Percentiles rank a stretch among this genome's conserved stretches.
Evolutionary conservation across 2,113 vertebrate genomes (phyloP).

Genomic region (Caranx melampygus): DNA sequence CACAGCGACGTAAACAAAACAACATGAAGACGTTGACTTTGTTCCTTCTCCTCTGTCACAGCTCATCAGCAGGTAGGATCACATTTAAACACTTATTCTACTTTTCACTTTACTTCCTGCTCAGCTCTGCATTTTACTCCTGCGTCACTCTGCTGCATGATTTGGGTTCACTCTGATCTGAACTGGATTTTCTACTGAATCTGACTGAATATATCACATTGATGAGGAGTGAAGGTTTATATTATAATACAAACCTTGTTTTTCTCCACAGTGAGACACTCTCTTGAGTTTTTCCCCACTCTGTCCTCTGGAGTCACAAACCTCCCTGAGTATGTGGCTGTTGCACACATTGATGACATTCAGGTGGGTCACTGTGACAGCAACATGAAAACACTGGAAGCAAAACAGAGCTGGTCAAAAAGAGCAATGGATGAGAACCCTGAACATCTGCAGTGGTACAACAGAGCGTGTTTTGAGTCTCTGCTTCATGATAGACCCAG

Average conservation of each 20-base stretch:
- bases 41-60: too few relatives aligned
- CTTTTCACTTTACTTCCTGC: too few relatives aligned
- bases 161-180: too few relatives aligned
- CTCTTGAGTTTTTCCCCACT: background rate
- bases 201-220: too few relatives aligned
- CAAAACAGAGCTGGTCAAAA: background rate
- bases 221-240: too few relatives aligned
- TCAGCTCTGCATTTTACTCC: too few relatives aligned
- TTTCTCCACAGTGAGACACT: background rate
- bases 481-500: fast-evolving
- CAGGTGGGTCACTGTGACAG: background rate
- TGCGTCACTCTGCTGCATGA: too few relatives aligned
- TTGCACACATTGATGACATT: background rate
- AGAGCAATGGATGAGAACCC: background rate
- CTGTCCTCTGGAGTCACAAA: background rate
- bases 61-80: too few relatives aligned
- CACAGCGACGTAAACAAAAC: too few relatives aligned
- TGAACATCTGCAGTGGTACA: background rate
- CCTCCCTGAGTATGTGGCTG: background rate
- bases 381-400: background rate
- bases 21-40: too few relatives aligned
- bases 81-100: too few relatives aligned
- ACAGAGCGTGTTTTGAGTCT: fast-evolving
- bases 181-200: too few relatives aligned
- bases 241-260: background rate